These are phyloP conservation scores for Drosophila barbarae DNA, from an alignment of 2,888 invertebrate genomes.

Conservation along the genomic window DNA sequence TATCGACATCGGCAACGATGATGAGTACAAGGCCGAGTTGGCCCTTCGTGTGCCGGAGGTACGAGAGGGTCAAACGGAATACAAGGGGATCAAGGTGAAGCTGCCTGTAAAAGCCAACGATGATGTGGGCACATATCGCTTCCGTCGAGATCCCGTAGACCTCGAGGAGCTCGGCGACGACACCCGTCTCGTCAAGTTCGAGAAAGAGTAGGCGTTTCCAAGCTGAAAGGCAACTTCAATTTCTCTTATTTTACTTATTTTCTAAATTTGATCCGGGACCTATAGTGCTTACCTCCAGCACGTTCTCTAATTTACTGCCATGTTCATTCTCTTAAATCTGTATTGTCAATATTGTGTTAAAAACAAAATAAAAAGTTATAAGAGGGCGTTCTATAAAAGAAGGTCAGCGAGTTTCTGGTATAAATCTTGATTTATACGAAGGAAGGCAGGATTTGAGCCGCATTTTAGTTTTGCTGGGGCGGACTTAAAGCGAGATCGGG, in stretches of 20 bases:
- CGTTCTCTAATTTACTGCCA: not conserved
- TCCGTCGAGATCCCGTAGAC: conserved; percentile 55
- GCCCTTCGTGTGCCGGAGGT: conserved; percentile 52
- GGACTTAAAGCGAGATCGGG: not conserved
- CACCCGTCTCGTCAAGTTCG: conserved; percentile 54
- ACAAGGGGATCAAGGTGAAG: conserved; percentile 63
- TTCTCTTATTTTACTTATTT: not conserved
- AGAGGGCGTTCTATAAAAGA: not conserved
- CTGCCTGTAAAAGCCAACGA: conserved; percentile 43
- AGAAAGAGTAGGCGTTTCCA: conserved; percentile 38
- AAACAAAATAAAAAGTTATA: not conserved
- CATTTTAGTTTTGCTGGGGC: not conserved
- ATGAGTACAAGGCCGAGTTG: conserved; percentile 47
- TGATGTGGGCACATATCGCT: conserved; percentile 63
- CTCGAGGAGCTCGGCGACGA: conserved; percentile 53
- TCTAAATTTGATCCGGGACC: not conserved
- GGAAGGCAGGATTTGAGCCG: not conserved
- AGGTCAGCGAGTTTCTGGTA: not conserved
- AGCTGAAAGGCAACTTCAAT: not conserved
- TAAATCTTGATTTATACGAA: not conserved
- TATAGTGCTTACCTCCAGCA: not conserved
- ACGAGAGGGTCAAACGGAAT: conserved; percentile 51
- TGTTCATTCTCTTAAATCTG: not conserved
- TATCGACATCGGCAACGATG: conserved; percentile 59
- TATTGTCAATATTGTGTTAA: not conserved